These are phyloP conservation scores for Chaenocephalus aceratus DNA, from an alignment of 2,113 vertebrate species.

Conservation along the genomic window DNA sequence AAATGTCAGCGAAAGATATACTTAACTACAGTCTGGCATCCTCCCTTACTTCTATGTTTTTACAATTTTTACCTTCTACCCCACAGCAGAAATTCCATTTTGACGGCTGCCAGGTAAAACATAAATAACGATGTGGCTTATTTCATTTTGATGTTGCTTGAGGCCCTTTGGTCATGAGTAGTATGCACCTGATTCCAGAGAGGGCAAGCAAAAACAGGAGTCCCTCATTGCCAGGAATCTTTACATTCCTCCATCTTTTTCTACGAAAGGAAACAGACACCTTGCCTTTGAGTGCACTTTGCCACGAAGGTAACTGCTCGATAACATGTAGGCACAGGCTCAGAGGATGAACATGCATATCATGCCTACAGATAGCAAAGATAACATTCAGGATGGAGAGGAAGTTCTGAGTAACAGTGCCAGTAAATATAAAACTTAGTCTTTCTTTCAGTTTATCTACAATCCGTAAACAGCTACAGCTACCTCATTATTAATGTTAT, in stretches of 20 bases:
- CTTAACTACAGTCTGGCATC: background rate
- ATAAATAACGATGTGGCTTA: background rate
- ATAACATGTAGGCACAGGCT: constrained; percentile 51
- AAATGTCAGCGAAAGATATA: background rate
- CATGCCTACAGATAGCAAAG: background rate
- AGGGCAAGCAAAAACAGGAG: constrained; percentile 52
- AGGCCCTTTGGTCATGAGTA: constrained; percentile 6
- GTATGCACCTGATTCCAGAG: background rate
- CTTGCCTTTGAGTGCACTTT: constrained; percentile 3
- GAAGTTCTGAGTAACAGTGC: too few relatives aligned
- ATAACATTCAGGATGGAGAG: background rate
- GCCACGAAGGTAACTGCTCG: constrained; percentile 16
- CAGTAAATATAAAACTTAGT: too few relatives aligned
- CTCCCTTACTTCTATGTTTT: background rate
- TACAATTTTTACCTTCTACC: background rate
- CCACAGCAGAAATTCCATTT: background rate
- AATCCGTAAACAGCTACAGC: too few relatives aligned
- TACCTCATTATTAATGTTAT: too few relatives aligned
- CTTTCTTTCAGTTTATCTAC: too few relatives aligned
- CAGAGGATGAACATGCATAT: background rate
- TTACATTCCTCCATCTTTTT: constrained; percentile 8
- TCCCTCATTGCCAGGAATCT: background rate
- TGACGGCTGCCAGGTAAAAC: background rate
- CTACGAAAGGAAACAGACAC: background rate
- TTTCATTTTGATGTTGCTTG: constrained; percentile 9